phyloP scores from a whole-genome alignment of 2,113 vertebrate species.

The Gasterosteus nipponicus region DNA sequence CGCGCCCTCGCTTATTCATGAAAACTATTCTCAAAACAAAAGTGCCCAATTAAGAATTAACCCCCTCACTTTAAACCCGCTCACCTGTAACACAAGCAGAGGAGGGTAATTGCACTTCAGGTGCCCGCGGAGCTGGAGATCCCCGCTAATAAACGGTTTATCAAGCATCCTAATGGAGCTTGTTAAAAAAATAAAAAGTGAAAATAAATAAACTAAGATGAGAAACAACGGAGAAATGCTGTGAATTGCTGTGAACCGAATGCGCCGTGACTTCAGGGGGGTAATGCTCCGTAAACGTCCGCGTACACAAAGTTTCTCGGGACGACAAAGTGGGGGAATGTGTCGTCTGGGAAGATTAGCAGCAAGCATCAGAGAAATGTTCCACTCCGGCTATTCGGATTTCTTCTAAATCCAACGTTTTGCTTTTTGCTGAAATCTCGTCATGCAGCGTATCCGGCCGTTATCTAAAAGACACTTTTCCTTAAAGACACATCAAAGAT shows the following conservation, averaged over 20 bases:
- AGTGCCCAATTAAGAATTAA: constrained; percentile 46
- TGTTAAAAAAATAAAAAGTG: neutral
- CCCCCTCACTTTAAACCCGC: constrained; percentile 20
- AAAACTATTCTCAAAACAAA: constrained; percentile 31
- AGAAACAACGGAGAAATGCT: constrained; percentile 26
- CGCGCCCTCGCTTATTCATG: constrained; percentile 26
- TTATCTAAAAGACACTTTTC: constrained; percentile 16
- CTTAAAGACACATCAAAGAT: neutral
- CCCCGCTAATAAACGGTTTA: constrained; percentile 48
- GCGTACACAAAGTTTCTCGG: constrained; percentile 26
- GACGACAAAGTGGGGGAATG: constrained; percentile 3
- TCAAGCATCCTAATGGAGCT: constrained; percentile 46
- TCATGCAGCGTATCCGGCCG: neutral
- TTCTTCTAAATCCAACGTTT: constrained; percentile 22
- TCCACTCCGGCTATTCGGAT: constrained; percentile 29
- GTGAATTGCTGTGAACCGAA: constrained; percentile 41
- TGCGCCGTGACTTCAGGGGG: constrained; percentile 35
- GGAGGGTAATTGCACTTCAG: constrained; percentile 24
- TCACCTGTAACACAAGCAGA: constrained; percentile 26
- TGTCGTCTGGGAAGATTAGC: constrained; percentile 25
- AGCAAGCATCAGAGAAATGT: constrained; percentile 4
- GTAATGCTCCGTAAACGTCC: constrained; percentile 42
- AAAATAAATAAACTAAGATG: constrained; percentile 8
- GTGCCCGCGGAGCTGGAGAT: constrained; percentile 27
- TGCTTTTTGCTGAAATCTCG: constrained; percentile 7